Evolutionary conservation across 2,888 invertebrate genomes (phyloP), one percentile per base, ranked within the genome.

Genomic region (Euclidia mi): DNA sequence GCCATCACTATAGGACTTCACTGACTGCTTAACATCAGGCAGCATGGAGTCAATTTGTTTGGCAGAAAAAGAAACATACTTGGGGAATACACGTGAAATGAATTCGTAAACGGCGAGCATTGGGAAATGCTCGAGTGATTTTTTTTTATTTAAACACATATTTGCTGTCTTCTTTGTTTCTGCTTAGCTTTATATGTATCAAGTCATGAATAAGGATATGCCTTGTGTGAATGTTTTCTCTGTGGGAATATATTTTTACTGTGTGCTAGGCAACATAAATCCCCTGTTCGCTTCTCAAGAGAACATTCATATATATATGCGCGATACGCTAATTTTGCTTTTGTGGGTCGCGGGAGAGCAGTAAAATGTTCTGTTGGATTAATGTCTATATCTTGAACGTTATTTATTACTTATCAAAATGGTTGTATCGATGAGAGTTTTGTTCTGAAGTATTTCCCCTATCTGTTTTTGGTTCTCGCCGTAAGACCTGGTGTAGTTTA

Each of bases 391-490:
- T 62, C 57, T 76, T 60, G 41, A 47, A 56, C 50, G 57, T 55
- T 52, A 56, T 53, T 79, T 78, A 80, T 73, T 65, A 91, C 96
- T 96, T 90, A 99, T 99, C 96, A 98, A 91, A 82, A 98, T 97
- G 6, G 98, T 98, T 3, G 98, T 98, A 11, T 99, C 98, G 49
- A 97, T 96, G 62, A 99, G 96, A 0, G 98, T 98, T 91, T 98
- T 98, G 85, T 99, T 99, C 81, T 98, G 98, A 43, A 98, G 94
- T 81, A 97, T 98, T 82, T 98, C 98, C 31, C 98, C 98, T 69
- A 98, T 98, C 86, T 98, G 97, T 51, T 97, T 97, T 82, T 98
- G 97, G 56, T 97, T 97, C 79, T 98, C 98, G 14, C 97, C 97
- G 76, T 97, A 98, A 6, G 97, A 97, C 63, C 98, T 95, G 0